phyloP scores from a whole-genome alignment of 2,797 vertebrate genomes.

The Meriones psammophilus region DNA sequence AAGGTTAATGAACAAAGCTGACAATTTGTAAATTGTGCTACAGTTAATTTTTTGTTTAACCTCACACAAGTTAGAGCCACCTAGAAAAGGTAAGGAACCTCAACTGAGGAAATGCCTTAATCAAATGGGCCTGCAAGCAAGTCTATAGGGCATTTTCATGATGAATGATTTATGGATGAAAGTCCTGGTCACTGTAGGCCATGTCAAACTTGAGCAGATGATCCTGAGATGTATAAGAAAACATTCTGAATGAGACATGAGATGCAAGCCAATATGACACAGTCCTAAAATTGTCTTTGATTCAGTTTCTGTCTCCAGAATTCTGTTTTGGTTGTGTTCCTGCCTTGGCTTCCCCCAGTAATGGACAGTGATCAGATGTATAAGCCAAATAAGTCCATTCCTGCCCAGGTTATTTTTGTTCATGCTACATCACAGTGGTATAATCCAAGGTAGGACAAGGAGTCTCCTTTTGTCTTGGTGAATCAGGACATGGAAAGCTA shows the following conservation, averaged over 20 bases:
- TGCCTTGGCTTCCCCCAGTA: not conserved
- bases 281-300: not conserved
- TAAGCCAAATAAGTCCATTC: not conserved
- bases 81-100: not conserved
- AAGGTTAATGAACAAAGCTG: not conserved
- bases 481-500: not conserved
- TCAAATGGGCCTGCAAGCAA: not conserved
- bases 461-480: not conserved
- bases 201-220: not conserved
- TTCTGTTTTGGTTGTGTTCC: not conserved
- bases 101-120: not conserved
- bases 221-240: not conserved
- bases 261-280: not conserved
- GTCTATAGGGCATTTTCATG: not conserved
- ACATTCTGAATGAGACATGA: not conserved
- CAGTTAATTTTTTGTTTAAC: not conserved
- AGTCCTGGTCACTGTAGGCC: too few species aligned
- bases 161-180: not conserved
- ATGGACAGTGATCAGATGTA: not conserved
- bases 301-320: not conserved
- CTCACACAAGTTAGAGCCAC: not conserved
- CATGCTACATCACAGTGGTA: not conserved
- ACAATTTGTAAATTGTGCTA: not conserved
- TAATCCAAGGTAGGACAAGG: not conserved
- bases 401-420: not conserved